phyloP scores from a whole-genome alignment of 2,888 invertebrate genomes.

The Stegophylla sp. region DNA sequence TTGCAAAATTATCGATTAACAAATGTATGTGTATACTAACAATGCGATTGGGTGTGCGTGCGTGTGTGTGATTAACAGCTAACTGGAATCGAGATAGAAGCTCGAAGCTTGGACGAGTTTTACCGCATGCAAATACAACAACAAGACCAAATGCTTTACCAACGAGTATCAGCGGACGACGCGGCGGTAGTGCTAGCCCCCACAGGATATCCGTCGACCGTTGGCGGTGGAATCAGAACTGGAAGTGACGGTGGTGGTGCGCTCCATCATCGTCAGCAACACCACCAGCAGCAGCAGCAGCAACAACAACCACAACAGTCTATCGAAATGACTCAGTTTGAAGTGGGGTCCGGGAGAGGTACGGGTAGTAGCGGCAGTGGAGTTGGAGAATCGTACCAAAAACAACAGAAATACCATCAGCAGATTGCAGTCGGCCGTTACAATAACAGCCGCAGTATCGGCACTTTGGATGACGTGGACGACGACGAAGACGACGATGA shows the following conservation, averaged over 20 bases:
- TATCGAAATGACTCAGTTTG: slow-evolving; percentile 50
- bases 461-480: not conserved
- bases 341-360: not conserved
- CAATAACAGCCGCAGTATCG: not conserved
- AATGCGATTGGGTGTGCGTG: slow-evolving; percentile 24
- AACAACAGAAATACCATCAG: slow-evolving; percentile 21
- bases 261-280: not conserved
- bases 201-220: not conserved
- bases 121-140: slow-evolving; percentile 53
- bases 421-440: not conserved
- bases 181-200: not conserved
- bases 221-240: not conserved
- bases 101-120: slow-evolving; percentile 53
- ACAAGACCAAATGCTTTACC: slow-evolving; percentile 28
- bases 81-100: slow-evolving; percentile 43
- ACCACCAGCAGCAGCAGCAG: slow-evolving; percentile 17
- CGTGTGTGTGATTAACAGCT: slow-evolving; percentile 42
- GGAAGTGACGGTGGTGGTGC: not conserved
- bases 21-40: slow-evolving; percentile 26
- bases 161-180: slow-evolving; percentile 28
- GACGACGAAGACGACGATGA: not conserved
- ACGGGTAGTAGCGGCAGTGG: not conserved
- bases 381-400: slow-evolving; percentile 3
- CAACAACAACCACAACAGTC: slow-evolving; percentile 14
- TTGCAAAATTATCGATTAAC: not conserved